Conservation (phyloP, 2,888 invertebrate genomes). For the Urechis unicinctus region DNA sequence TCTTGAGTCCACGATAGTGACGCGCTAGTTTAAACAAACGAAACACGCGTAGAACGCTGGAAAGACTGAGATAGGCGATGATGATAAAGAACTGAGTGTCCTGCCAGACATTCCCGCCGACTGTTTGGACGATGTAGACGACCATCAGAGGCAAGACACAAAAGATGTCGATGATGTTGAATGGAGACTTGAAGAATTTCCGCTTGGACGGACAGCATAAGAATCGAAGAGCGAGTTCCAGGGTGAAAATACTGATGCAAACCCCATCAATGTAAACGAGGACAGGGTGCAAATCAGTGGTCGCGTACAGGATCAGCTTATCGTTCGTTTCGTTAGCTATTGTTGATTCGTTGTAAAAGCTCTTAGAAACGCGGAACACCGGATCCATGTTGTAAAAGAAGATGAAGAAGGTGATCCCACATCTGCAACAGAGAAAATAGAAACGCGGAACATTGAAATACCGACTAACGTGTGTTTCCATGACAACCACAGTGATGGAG, state of each 20-base stretch:
- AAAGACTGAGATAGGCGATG: slow-evolving; percentile 7
- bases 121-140: slow-evolving; percentile 1
- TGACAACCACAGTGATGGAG: slow-evolving; percentile 25
- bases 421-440: no score
- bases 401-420: no score
- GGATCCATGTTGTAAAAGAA: no score
- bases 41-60: slow-evolving; percentile 12
- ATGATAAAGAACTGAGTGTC: slow-evolving; percentile 6
- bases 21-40: slow-evolving; percentile 12
- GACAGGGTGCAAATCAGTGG: slow-evolving; percentile 7
- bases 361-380: slow-evolving; percentile 18
- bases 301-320: slow-evolving; percentile 1
- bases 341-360: not conserved
- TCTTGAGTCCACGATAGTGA: slow-evolving; percentile 10
- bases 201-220: slow-evolving; percentile 9
- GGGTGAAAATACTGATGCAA: slow-evolving; percentile 5
- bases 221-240: slow-evolving; percentile 9
- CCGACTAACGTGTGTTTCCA: no score
- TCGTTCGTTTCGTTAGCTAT: slow-evolving; percentile 7
- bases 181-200: slow-evolving; percentile 7
- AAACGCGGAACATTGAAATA: no score
- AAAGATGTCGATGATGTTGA: slow-evolving; percentile 15
- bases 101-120: not conserved
- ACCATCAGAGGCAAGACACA: slow-evolving; percentile 13
- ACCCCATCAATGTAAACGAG: slow-evolving; percentile 4